Base-by-base conservation (phyloP, 2,888 invertebrate genomes). In the Diogma glabrata region DNA sequence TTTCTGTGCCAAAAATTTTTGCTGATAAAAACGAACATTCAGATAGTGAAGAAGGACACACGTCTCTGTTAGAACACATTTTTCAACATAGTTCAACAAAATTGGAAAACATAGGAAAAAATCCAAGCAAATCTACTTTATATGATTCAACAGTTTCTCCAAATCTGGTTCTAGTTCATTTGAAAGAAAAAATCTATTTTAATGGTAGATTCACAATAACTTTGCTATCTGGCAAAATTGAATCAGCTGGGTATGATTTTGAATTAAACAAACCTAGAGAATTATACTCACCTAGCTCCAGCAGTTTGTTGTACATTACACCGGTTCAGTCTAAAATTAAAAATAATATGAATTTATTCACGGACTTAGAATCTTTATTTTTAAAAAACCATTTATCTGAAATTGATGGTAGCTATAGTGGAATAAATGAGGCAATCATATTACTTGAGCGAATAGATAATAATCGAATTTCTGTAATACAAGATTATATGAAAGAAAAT, bases 241-340 rank as follows among this genome's bases (percentile, higher is more conserved):
- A 81, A 61, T 65, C 83, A 20, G 78, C 80, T 57, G 87, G 87
- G 0, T 72, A 74, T 56, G 65, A 60, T 23, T 62, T 79, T 10
- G 61, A 64, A 2, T 58, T 59, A 22, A 64, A 69, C 48, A 64
- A 70, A 47, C 62, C 69, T 10, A 62, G 70, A 10, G 69, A 74
- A 54, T 60, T 84, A 6, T 85, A 77, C 65, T 84, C 86, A 1
- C 81, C 84, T 0, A 75, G 78, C 61, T 80, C 79, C 28, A 72
- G 74, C 55, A 76, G 75, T 64, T 72, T 76, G 48, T 63, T 79
- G 20, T 71, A 67, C 58, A 61, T 83, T n/a, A 71, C 69, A 61
- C 75, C 76, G 6, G 26, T n/a, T 8, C 17, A 47, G 8, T 17
- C 47, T 12, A n/a, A n/a, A n/a, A n/a, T n/a, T n/a, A n/a, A n/a